These are phyloP conservation scores for Carduelis carduelis DNA, from an alignment of 2,797 vertebrate genomes.

Conservation along the genomic window DNA sequence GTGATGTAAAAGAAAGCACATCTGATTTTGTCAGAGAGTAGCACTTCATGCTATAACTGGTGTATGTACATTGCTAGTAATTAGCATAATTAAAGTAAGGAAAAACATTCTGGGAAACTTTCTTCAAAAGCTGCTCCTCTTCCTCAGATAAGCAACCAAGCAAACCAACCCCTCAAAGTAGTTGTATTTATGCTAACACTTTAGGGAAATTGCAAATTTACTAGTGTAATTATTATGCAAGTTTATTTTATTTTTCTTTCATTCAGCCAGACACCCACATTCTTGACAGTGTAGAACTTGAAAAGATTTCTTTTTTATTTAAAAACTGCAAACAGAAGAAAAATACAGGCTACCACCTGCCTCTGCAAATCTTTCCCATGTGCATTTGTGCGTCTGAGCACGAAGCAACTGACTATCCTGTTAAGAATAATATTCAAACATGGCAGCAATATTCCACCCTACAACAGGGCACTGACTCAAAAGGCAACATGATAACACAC, in stretches of 20 bases:
- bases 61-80: neutral
- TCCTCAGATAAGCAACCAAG: neutral
- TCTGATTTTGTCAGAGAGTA: neutral
- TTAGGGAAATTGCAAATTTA: slow-evolving; percentile 3
- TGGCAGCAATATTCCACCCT: neutral
- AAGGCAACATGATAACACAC: neutral
- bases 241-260: slow-evolving; percentile 48
- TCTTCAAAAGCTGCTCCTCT: neutral
- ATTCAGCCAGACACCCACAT: slow-evolving; percentile 62
- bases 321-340: slow-evolving; percentile 39
- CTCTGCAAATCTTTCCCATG: neutral
- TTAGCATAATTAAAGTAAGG: neutral
- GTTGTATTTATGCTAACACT: neutral
- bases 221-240: slow-evolving; percentile 39
- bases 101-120: neutral
- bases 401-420: neutral
- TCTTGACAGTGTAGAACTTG: slow-evolving; percentile 51
- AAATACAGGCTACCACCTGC: slow-evolving; percentile 37
- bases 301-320: slow-evolving; percentile 12
- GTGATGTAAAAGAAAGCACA: neutral
- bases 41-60: neutral
- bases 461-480: neutral
- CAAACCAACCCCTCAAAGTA: neutral
- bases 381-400: neutral
- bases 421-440: neutral